These are phyloP conservation scores for Nylanderia fulva DNA, from an alignment of 1,140 invertebrate species.

Conservation along the genomic window DNA sequence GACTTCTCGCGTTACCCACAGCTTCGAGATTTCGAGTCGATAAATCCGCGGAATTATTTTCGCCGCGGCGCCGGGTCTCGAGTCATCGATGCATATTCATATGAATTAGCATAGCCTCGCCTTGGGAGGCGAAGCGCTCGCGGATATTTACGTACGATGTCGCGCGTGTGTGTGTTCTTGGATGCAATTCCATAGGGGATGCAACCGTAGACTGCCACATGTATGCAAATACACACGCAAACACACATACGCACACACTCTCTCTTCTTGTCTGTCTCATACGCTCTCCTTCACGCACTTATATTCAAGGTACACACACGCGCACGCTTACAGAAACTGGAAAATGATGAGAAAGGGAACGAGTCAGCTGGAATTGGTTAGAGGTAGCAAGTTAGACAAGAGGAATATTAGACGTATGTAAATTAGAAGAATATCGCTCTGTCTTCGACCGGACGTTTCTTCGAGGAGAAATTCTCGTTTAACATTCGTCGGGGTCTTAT, in stretches of 20 bases:
- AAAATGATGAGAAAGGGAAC: background rate
- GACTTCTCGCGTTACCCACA: conserved; percentile 18
- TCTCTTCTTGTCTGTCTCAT: background rate
- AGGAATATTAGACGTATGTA: conserved; percentile 46
- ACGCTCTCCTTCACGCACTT: conserved; percentile 22
- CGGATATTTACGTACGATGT: conserved; percentile 7
- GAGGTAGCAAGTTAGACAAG: conserved; percentile 18
- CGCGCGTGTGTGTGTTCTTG: conserved; percentile 14
- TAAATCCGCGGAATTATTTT: conserved; percentile 80
- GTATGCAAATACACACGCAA: conserved; percentile 25
- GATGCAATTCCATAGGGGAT: conserved; percentile 55
- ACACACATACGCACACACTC: background rate
- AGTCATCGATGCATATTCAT: conserved; percentile 82
- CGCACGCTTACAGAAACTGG: background rate
- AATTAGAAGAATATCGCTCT: conserved; percentile 15
- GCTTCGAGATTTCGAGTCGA: conserved; percentile 66
- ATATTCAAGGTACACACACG: conserved; percentile 1
- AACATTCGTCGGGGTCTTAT: background rate
- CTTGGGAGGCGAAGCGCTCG: conserved; percentile 67
- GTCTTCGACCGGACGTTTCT: conserved; percentile 15
- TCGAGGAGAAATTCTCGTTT: no score
- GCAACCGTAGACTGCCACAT: conserved; percentile 53
- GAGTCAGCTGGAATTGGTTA: background rate
- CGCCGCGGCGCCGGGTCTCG: conserved; percentile 64
- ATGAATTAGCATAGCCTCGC: conserved; percentile 70